Conservation (phyloP, 2,113 vertebrate species). For the Paraplagusia blochii region DNA sequence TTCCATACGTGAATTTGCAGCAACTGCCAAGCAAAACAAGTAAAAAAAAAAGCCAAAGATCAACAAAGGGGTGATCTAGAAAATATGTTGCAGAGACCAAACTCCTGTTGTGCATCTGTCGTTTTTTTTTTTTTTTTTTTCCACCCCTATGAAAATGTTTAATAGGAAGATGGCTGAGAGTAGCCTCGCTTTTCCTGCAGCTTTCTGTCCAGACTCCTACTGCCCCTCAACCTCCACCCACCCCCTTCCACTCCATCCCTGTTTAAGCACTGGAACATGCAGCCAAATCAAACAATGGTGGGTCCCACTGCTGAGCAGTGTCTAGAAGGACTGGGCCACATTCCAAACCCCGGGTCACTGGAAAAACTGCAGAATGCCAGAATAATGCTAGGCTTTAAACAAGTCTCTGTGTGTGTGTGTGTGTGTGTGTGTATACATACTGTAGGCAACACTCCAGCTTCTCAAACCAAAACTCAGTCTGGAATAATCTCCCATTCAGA, state of each 20-base stretch:
- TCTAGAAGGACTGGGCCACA: slow-evolving; percentile 78
- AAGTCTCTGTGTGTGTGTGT: no score
- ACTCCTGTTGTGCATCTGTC: slow-evolving; percentile 50
- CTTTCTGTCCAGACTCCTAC: slow-evolving; percentile 60
- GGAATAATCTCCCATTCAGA: no score
- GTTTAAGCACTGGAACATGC: slow-evolving; percentile 75
- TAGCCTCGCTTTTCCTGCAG: slow-evolving; percentile 39
- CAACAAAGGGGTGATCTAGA: slow-evolving; percentile 13
- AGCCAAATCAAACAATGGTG: slow-evolving; percentile 80
- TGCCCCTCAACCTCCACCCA: slow-evolving; percentile 32
- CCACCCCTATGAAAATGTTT: slow-evolving; percentile 38
- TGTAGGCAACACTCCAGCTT: no score
- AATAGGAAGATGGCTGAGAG: slow-evolving; percentile 39
- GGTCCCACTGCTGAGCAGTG: slow-evolving; percentile 76
- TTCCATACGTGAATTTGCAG: slow-evolving; percentile 24
- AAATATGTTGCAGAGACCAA: slow-evolving; percentile 35
- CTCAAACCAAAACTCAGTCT: no score
- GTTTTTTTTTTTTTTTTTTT: no score
- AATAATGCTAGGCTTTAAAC: slow-evolving; percentile 62
- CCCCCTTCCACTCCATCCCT: slow-evolving; percentile 33
- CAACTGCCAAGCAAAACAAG: slow-evolving; percentile 33
- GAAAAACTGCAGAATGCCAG: slow-evolving; percentile 67
- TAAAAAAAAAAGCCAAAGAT: slow-evolving; percentile 25
- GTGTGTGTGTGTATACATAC: no score
- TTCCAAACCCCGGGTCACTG: slow-evolving; percentile 75